Base-by-base conservation (phyloP, 2,797 vertebrate genomes). In the Cyclura pinguis region DNA sequence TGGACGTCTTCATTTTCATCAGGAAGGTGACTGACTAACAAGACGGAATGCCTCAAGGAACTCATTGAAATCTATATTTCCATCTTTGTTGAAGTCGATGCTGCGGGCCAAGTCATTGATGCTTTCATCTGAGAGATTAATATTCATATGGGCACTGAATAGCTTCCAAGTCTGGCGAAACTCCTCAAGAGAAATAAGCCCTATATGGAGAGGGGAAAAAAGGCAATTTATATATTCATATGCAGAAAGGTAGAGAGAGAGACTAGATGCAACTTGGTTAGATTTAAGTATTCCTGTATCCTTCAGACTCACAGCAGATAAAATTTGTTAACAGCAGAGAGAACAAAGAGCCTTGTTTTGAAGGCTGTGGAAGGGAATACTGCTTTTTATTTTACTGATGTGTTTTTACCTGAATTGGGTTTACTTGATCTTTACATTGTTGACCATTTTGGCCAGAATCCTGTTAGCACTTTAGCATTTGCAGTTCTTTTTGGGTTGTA, bases 61-160 rank as follows among this genome's bases (percentile, higher is more conserved):
- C 97, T 99, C 99, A 0, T 99, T 99, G 96, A 99, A 99, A 92
- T 99, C 99, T 0, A 99, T 99, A 96, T 97, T 98, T 24, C 99
- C 98, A 0, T 99, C 99, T 93, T 98, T 99, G 95, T 99, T 99
- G 96, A 99, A 99, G 92, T 99, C 98, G 0, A 99, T 99, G 96
- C 98, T 99, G 84, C 97, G 96, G 10, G 98, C 98, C 88, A 99
- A 95, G 96, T 98, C 97, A 0, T 95, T 93, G 86, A 99, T 98
- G 88, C 97, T 97, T 1, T 98, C 94, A 0, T 99, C 98, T 0
- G 98, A 98, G 95, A 99, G 97, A n/a, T 98, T 97, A 0, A 95
- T 97, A 92, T 98, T 97, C 88, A 99, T 97, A 80, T 99, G 99
- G 12, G 98, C 97, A 92, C 98, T 98, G 94, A 99, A 98, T n/a